Percentiles rank a stretch among this genome's conserved stretches.
These are phyloP conservation scores for Virgularia gustaviana DNA, from an alignment of 92 coral and sea anemone genomes.

Conservation along the genomic window DNA sequence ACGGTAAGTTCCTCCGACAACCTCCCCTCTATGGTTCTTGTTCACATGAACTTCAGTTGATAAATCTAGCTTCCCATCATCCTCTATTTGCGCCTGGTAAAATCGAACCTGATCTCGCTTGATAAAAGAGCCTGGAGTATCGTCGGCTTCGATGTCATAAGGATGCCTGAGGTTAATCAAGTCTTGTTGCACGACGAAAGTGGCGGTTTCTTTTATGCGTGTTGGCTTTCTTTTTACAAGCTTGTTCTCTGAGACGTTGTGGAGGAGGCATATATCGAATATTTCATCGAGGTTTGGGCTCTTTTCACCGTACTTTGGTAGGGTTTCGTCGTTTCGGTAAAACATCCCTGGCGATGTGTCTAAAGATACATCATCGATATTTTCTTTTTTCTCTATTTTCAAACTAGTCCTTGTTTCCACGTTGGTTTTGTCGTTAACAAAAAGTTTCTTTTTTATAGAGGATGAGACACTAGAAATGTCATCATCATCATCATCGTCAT, in stretches of 20 bases:
- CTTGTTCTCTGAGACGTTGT: conserved; percentile 32
- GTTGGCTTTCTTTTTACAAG: conserved; percentile 20
- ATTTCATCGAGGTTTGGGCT: conserved; percentile 45
- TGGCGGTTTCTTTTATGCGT: conserved; percentile 37
- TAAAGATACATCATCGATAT: background rate
- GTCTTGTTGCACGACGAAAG: conserved; percentile 43
- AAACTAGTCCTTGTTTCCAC: background rate
- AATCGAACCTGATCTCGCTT: conserved; percentile 40
- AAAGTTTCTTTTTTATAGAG: conserved; percentile 23
- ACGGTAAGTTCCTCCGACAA: conserved; percentile 26
- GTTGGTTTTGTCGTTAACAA: background rate
- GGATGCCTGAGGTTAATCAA: conserved; percentile 40
- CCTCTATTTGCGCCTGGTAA: conserved; percentile 23
- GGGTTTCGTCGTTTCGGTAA: conserved; percentile 19
- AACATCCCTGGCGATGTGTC: background rate
- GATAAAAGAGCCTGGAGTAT: conserved; percentile 43
- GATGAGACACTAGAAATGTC: background rate
- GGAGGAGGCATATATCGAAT: conserved; percentile 19
- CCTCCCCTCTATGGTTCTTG: conserved; percentile 35
- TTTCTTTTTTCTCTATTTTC: background rate
- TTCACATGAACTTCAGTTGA: conserved; percentile 33
- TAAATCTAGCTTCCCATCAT: conserved; percentile 17
- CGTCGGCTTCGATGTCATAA: conserved; percentile 49
- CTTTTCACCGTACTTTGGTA: conserved; percentile 12
- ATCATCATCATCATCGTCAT: conserved; percentile 4